phyloP scores from a whole-genome alignment of 2,113 vertebrate genomes.

The Megaleporinus macrocephalus region DNA sequence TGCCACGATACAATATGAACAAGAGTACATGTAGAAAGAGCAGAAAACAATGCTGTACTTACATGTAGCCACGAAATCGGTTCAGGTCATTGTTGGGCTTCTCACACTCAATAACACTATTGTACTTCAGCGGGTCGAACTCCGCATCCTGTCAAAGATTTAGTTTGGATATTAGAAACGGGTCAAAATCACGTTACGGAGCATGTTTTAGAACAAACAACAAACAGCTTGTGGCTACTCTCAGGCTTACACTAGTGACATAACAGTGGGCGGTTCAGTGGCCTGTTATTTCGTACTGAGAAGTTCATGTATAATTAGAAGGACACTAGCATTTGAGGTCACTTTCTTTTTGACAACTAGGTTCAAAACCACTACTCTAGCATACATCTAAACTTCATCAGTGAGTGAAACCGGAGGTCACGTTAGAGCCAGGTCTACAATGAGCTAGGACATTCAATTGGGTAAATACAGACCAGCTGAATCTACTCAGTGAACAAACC shows the following conservation, averaged over 20 bases:
- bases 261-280: neutral
- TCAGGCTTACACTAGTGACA: neutral
- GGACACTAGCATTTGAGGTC: neutral
- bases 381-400: neutral
- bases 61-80: constrained; percentile 95
- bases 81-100: constrained; percentile 97
- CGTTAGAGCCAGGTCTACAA: constrained; percentile 41
- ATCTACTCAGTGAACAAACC: constrained; percentile 30
- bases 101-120: constrained; percentile 94
- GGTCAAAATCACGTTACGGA: neutral
- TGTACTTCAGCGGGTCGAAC: constrained; percentile 93
- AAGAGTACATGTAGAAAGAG: neutral
- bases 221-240: neutral
- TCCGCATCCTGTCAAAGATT: constrained; percentile 87
- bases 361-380: neutral
- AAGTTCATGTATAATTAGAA: neutral
- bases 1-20: neutral
- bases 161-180: neutral
- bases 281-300: neutral
- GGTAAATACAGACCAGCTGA: constrained; percentile 56
- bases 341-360: neutral
- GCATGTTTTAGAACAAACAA: neutral
- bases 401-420: neutral
- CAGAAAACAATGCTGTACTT: constrained; percentile 72
- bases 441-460: constrained; percentile 34